A percentile compares a stretch with the other conserved stretches of the same genome.
Evolutionary conservation across 2,113 vertebrate genomes (phyloP).

Genomic region (Odocoileus virginianus): DNA sequence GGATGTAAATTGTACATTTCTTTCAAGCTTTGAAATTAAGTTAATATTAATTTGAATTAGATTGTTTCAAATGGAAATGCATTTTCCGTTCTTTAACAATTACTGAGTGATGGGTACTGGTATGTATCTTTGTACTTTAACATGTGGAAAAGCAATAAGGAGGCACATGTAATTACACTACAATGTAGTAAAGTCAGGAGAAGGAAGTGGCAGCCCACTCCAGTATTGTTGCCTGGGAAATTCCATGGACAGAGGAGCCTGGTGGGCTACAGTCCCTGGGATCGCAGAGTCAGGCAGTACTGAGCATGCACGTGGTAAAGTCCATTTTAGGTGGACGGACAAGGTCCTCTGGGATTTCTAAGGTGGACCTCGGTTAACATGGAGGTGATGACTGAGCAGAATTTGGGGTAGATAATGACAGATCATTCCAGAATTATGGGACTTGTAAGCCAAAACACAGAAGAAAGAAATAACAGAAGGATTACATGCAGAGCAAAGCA

Average conservation of each 20-base stretch:
- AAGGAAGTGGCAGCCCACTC: not conserved
- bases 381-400: not conserved
- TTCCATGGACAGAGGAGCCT: not conserved
- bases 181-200: not conserved
- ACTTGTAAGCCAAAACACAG: not conserved
- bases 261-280: not conserved
- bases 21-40: not conserved
- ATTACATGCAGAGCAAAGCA: not conserved
- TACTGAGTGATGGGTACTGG: not conserved
- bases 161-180: no score
- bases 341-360: not conserved
- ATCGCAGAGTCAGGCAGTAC: not conserved
- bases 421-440: not conserved
- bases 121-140: not conserved
- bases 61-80: not conserved
- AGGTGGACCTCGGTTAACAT: rapidly evolving
- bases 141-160: not conserved
- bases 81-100: not conserved
- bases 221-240: not conserved
- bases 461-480: not conserved
- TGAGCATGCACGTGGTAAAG: not conserved
- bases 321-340: not conserved
- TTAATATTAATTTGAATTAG: not conserved
- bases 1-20: not conserved
- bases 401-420: no score